phyloP scores from a whole-genome alignment of 2,113 vertebrate species.

The Grammomys dolichurus region DNA sequence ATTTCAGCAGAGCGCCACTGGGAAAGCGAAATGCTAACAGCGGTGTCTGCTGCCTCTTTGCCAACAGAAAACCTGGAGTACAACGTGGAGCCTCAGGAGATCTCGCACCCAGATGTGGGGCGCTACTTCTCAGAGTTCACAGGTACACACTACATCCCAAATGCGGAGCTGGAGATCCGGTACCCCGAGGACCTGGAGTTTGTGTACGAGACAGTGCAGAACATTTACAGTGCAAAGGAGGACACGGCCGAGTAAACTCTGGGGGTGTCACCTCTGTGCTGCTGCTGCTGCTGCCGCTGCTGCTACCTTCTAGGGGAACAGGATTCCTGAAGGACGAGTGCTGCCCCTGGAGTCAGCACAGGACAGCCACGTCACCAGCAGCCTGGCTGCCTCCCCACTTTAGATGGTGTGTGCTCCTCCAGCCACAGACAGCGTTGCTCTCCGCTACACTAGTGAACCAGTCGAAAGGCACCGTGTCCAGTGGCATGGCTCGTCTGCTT shows the following conservation, averaged over 20 bases:
- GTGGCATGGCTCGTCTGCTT: slow-evolving; percentile 76
- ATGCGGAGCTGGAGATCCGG: slow-evolving; percentile 92
- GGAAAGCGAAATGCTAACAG: neutral
- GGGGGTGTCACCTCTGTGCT: slow-evolving; percentile 57
- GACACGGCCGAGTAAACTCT: slow-evolving; percentile 71
- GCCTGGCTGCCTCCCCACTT: slow-evolving; percentile 67
- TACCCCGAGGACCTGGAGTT: slow-evolving; percentile 94
- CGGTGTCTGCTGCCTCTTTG: slow-evolving; percentile 17
- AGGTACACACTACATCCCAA: slow-evolving; percentile 92
- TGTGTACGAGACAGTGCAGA: slow-evolving; percentile 88
- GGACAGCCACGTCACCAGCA: slow-evolving; percentile 75
- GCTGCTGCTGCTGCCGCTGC: slow-evolving; percentile 57
- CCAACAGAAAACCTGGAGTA: slow-evolving; percentile 95
- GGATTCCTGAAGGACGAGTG: slow-evolving; percentile 66
- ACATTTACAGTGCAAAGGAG: slow-evolving; percentile 90
- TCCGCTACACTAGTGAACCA: slow-evolving; percentile 73
- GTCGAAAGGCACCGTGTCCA: slow-evolving; percentile 58
- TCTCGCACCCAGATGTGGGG: slow-evolving; percentile 95
- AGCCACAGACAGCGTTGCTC: slow-evolving; percentile 64
- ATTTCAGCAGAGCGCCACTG: neutral
- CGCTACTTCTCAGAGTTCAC: slow-evolving; percentile 97
- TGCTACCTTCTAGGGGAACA: slow-evolving; percentile 71
- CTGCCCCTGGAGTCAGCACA: slow-evolving; percentile 75
- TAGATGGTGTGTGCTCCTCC: slow-evolving; percentile 39
- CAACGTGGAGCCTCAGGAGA: slow-evolving; percentile 93